Evolutionary conservation across 2,113 vertebrate species (phyloP).

Genomic region (Edolisoma coerulescens): DNA sequence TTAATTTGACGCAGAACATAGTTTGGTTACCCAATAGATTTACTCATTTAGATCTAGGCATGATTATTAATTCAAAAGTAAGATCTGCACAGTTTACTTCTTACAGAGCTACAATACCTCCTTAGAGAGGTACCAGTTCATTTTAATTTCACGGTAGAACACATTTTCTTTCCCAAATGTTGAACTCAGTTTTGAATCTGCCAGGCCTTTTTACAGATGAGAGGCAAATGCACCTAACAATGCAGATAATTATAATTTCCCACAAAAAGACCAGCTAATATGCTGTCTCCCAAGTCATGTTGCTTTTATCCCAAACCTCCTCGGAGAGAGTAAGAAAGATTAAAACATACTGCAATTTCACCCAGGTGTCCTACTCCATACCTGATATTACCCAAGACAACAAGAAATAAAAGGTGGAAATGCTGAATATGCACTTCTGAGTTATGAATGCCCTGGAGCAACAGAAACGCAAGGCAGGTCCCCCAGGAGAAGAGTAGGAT

Average conservation of each 20-base stretch:
- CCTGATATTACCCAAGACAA: background rate
- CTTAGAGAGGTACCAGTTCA: background rate
- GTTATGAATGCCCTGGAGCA: conserved; percentile 16
- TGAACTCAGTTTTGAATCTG: background rate
- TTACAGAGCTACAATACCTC: background rate
- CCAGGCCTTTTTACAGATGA: background rate
- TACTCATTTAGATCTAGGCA: background rate
- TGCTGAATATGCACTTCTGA: conserved; percentile 7
- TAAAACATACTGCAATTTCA: background rate
- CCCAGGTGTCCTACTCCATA: background rate
- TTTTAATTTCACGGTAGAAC: background rate
- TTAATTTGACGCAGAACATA: background rate
- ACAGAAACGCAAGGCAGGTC: conserved; percentile 1
- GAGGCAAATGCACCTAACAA: background rate
- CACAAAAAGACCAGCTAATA: background rate
- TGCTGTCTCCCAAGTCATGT: background rate
- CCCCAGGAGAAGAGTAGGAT: conserved; percentile 11
- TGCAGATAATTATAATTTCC: background rate
- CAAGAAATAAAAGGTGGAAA: background rate
- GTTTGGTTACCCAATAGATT: background rate
- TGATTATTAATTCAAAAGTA: background rate
- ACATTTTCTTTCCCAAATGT: background rate
- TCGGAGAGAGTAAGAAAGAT: background rate
- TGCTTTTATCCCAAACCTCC: background rate
- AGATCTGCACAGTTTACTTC: background rate